Evolutionary conservation across 1,140 invertebrate genomes (phyloP).

Genomic region (Orius insidiosus): DNA sequence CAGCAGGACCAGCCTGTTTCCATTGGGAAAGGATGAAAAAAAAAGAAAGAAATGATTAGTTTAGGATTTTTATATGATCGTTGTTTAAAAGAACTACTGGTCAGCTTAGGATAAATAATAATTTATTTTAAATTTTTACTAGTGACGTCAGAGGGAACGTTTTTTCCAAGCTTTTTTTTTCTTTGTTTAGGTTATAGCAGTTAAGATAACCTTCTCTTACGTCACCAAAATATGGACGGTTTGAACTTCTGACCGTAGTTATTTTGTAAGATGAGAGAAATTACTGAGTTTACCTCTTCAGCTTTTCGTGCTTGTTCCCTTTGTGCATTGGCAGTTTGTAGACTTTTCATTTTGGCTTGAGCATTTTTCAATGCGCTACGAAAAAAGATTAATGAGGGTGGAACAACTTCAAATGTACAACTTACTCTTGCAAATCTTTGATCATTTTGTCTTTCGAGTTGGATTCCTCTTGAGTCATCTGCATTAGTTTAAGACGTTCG

Average conservation of each 20-base stretch:
- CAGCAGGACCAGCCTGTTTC: constrained; percentile 26
- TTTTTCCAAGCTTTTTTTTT: no score
- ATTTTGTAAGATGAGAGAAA: not conserved
- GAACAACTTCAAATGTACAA: constrained; percentile 19
- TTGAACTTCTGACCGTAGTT: not conserved
- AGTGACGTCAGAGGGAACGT: no score
- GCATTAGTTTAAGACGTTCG: constrained; percentile 77
- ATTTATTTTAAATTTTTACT: no score
- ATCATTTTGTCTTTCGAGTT: constrained; percentile 88
- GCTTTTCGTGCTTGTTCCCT: constrained; percentile 24
- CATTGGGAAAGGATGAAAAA: constrained; percentile 13
- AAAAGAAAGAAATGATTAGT: no score
- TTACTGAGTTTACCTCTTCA: constrained; percentile 18
- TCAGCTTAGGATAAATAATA: no score
- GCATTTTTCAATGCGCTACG: constrained; percentile 30
- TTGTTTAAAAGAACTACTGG: not conserved
- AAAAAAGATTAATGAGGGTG: constrained; percentile 11
- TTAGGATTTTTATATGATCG: not conserved
- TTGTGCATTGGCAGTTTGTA: constrained; percentile 22
- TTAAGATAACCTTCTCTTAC: no score
- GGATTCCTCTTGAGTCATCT: constrained; percentile 91
- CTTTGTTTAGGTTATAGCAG: no score
- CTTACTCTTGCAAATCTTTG: constrained; percentile 88
- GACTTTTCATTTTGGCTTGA: constrained; percentile 25
- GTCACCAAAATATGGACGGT: not conserved